phyloP scores from a whole-genome alignment of 64 coral and sea anemone species.

The Montipora sp. region DNA sequence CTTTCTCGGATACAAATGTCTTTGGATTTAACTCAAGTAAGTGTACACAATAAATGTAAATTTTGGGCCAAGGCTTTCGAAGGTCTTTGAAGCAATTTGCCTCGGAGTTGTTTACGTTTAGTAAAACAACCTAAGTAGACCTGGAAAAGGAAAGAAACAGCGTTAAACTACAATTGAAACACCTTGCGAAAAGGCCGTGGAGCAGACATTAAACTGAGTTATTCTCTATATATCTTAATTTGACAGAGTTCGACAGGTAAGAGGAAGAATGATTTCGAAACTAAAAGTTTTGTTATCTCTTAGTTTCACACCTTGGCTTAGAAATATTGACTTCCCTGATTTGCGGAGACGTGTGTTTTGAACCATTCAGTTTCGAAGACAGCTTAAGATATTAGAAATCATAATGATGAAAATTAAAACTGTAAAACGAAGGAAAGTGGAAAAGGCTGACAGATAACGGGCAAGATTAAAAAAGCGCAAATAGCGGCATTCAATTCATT shows the following conservation, averaged over 20 bases:
- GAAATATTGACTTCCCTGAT: not conserved
- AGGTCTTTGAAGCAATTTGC: not conserved
- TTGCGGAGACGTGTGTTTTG: constrained; percentile 22
- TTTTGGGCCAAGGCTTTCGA: not conserved
- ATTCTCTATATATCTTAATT: not conserved
- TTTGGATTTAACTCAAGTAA: constrained; percentile 19
- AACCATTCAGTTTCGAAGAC: not conserved
- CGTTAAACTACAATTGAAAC: not conserved
- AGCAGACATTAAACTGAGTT: not conserved
- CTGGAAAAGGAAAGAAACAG: not conserved
- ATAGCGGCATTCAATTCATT: not conserved
- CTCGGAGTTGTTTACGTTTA: constrained; percentile 21
- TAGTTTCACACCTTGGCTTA: not conserved
- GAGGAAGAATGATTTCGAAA: not conserved
- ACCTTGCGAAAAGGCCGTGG: not conserved
- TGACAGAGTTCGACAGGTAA: not conserved
- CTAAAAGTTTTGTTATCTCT: constrained; percentile 19
- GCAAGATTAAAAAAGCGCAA: constrained; percentile 11
- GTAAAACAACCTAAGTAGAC: not conserved
- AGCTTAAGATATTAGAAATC: constrained; percentile 43
- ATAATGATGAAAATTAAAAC: constrained; percentile 33
- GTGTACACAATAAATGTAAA: not conserved
- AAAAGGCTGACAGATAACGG: constrained; percentile 40
- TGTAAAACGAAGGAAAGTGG: not conserved
- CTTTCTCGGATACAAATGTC: not conserved